These are phyloP conservation scores for Alaudala cheleensis DNA, from an alignment of 2,113 vertebrate species.

Conservation along the genomic window DNA sequence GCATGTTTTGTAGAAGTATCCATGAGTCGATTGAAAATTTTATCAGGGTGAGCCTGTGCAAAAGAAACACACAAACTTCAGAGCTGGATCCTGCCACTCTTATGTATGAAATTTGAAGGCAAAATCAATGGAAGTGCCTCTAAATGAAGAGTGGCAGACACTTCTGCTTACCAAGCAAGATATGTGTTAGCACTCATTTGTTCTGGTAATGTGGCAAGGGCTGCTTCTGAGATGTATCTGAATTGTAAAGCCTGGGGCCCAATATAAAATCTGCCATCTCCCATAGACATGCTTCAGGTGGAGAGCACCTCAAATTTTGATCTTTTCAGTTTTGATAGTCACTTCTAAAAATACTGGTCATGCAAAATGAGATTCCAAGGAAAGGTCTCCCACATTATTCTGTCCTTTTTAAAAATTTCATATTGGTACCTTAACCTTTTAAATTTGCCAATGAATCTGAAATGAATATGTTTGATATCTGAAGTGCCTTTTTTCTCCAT, in stretches of 20 bases:
- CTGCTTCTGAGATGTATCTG: neutral
- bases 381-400: neutral
- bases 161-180: slow-evolving; percentile 6
- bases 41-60: neutral
- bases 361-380: neutral
- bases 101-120: neutral
- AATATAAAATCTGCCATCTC: neutral
- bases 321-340: neutral
- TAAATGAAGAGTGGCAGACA: neutral
- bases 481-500: neutral
- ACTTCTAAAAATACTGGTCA: neutral
- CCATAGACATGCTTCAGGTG: neutral
- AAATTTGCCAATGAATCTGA: neutral
- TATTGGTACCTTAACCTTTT: neutral
- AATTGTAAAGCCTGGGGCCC: neutral
- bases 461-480: neutral
- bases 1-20: neutral
- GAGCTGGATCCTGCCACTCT: neutral
- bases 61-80: neutral
- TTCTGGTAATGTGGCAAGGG: neutral
- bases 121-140: neutral
- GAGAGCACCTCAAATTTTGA: neutral
- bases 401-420: neutral
- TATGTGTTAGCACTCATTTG: neutral
- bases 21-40: neutral